Evolutionary conservation across 2,113 vertebrate genomes (phyloP).

Genomic region (Pelecanus crispus): DNA sequence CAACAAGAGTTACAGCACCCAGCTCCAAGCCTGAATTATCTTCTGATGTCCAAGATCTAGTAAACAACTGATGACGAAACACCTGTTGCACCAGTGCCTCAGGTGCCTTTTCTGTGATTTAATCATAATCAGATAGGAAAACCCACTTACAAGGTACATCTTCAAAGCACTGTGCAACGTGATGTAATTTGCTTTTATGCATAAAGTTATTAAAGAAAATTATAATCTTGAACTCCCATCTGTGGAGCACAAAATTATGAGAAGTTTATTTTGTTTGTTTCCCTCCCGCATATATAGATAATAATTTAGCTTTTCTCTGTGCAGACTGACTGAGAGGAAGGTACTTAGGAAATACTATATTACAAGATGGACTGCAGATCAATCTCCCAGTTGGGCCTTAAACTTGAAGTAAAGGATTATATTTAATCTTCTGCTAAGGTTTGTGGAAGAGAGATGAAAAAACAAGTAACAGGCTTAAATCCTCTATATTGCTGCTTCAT

Average conservation of each 20-base stretch:
- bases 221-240: neutral
- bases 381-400: neutral
- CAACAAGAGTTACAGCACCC: neutral
- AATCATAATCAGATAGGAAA: neutral
- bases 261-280: neutral
- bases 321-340: neutral
- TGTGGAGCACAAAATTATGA: neutral
- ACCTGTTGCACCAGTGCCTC: rapidly evolving
- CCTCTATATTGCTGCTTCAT: neutral
- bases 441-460: neutral
- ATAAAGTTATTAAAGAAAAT: neutral
- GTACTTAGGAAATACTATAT: neutral
- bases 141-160: neutral
- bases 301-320: neutral
- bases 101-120: neutral
- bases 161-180: neutral
- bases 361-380: neutral
- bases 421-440: neutral
- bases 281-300: neutral
- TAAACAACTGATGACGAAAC: neutral
- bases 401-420: neutral
- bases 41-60: neutral
- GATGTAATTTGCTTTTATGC: neutral
- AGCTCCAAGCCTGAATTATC: neutral
- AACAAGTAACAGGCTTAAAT: neutral